A percentile compares a stretch with the other conserved stretches of the same genome.
Evolutionary conservation across 2,888 invertebrate species (phyloP).

Genomic region (Apocheima hispidaria): DNA sequence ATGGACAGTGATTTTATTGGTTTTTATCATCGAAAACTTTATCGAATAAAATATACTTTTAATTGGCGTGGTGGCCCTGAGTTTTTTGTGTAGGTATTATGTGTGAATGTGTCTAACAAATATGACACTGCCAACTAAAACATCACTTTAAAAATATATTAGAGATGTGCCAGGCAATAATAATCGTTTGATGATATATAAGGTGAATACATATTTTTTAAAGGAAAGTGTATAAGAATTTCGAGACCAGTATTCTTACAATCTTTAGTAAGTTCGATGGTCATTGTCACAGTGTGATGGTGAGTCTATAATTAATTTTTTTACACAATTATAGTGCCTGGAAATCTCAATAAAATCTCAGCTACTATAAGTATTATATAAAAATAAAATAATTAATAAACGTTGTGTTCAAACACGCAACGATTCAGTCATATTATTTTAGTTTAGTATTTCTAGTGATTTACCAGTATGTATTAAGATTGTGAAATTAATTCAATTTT

Average conservation of each 20-base stretch:
- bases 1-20: slow-evolving; percentile 30
- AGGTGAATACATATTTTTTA: too few species aligned
- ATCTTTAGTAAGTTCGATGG: too few species aligned
- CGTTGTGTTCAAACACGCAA: slow-evolving; percentile 64
- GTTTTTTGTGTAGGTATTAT: slow-evolving; percentile 25
- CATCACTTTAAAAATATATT: slow-evolving; percentile 27
- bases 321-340: not conserved
- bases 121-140: slow-evolving; percentile 37
- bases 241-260: too few species aligned
- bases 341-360: slow-evolving; percentile 15
- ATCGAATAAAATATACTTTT: slow-evolving; percentile 23
- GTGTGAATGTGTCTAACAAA: slow-evolving; percentile 37
- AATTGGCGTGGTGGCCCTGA: slow-evolving; percentile 24
- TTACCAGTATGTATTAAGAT: slow-evolving; percentile 58
- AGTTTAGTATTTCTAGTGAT: slow-evolving; percentile 59
- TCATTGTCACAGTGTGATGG: too few species aligned
- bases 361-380: slow-evolving; percentile 42
- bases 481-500: slow-evolving; percentile 36
- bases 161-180: not conserved
- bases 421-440: slow-evolving; percentile 72
- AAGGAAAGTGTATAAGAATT: too few species aligned
- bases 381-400: slow-evolving; percentile 32
- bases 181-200: not conserved
- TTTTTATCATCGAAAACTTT: slow-evolving; percentile 32
- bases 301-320: not conserved